Conservation (phyloP, 1,140 invertebrate genomes). For the Oryctes rhinoceros region DNA sequence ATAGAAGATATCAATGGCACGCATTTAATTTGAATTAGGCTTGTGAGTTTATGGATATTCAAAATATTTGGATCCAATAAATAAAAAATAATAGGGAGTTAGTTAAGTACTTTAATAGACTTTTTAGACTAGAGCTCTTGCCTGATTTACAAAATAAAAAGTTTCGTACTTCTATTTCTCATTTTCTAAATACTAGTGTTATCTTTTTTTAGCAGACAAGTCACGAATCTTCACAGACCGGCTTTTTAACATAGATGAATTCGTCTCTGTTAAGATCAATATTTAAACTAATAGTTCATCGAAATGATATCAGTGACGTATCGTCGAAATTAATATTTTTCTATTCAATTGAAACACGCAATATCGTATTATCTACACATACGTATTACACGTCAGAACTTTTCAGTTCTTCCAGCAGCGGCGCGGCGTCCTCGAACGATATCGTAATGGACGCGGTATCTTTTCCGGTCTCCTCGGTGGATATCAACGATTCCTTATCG, state of each 20-base stretch:
- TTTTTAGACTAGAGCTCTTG: too few relatives aligned
- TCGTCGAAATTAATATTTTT: background rate
- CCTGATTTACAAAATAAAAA: too few relatives aligned
- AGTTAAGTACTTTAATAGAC: too few relatives aligned
- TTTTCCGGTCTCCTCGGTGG: slow-evolving; percentile 47
- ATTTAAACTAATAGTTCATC: background rate
- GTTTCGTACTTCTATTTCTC: too few relatives aligned
- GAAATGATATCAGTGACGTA: background rate
- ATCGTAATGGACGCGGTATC: slow-evolving; percentile 49
- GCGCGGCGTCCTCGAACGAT: slow-evolving; percentile 55
- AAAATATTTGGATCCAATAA: too few relatives aligned
- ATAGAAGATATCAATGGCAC: too few relatives aligned
- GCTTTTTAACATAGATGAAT: background rate
- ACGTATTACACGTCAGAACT: slow-evolving; percentile 52
- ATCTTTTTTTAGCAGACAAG: too few relatives aligned
- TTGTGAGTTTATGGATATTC: too few relatives aligned
- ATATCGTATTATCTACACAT: background rate
- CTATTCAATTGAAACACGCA: background rate
- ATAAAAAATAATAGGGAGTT: too few relatives aligned
- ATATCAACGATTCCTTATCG: slow-evolving; percentile 51
- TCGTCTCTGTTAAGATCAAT: slow-evolving; percentile 8
- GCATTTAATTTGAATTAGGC: too few relatives aligned
- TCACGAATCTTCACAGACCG: too few relatives aligned
- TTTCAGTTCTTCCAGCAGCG: slow-evolving; percentile 52
- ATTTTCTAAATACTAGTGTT: too few relatives aligned